Evolutionary conservation across 2,797 vertebrate species (phyloP), one percentile per base, ranked within the genome.

Genomic region (Pygocentrus nattereri): DNA sequence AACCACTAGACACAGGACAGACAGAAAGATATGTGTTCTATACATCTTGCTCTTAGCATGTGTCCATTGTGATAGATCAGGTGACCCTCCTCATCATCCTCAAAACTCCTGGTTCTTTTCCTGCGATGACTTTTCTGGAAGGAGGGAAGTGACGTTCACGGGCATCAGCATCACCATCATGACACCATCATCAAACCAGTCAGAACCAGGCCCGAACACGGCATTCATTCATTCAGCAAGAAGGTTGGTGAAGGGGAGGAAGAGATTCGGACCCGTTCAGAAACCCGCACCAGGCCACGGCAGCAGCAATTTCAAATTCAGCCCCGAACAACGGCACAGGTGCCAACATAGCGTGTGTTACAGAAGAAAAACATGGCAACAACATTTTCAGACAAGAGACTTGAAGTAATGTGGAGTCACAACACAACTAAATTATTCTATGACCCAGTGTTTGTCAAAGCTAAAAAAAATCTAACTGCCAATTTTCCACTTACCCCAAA

Each of bases 361-460:
- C 96, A 97, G 96, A 97, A 97, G 95, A 97, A 97, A 97, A 96
- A 97, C 96, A 95, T 92, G 94, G 94, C 94, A 95, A 94, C 90
- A 82, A 95, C 89, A 94, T 95, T 95, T 95, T 94, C 94, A 96
- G 92, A 92, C 90, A 93, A 92, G 91, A 92, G 91, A 92, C 91
- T 77, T 93, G 92, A 83, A 84, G 89, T 90, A 91, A 72, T 38
- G 78, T 77, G 68, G 67, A 92, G 85, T 84, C 88, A 77, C 73
- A 73, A 68, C 70, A 78, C 59, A 76, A 76, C 88, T n/a, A 76
- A 38, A 78, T 23, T 59, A 25, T 13, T 25, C 25, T 15, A 23
- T 13, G 18, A 19, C 50, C 18, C 50, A 4, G 4, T 19, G 6
- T 19, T 21, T 4, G 4, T 10, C 8, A 44, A 5, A 44, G 8